Conservation (phyloP, 2,888 invertebrate species). For the Diarsia brunnea region DNA sequence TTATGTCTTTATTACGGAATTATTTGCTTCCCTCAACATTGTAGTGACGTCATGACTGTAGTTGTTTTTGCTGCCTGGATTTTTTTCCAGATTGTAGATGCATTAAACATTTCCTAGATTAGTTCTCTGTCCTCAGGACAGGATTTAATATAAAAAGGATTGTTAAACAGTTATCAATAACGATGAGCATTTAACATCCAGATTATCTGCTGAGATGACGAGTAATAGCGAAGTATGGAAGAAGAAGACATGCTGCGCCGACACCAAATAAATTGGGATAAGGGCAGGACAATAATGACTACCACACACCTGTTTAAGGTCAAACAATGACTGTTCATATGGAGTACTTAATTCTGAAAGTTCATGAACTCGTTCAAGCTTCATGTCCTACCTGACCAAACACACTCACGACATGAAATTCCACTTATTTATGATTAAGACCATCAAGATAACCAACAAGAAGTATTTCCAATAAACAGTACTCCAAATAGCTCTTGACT, state of each 20-base stretch:
- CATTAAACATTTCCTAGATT: background rate
- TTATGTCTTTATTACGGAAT: constrained; percentile 55
- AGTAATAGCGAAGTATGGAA: too few relatives aligned
- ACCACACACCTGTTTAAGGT: background rate
- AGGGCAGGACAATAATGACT: too few relatives aligned
- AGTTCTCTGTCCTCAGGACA: background rate
- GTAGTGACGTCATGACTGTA: background rate
- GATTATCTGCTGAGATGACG: too few relatives aligned
- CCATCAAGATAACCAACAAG: constrained; percentile 15
- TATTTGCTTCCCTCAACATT: constrained; percentile 6
- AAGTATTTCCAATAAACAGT: constrained; percentile 41
- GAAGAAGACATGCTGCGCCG: too few relatives aligned
- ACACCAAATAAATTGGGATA: too few relatives aligned
- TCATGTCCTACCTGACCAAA: background rate
- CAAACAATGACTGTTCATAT: background rate
- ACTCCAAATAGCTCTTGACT: constrained; percentile 11
- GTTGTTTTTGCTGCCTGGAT: background rate
- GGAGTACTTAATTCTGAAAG: background rate
- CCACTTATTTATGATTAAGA: background rate
- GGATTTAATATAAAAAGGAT: background rate
- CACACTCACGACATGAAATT: background rate
- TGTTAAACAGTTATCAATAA: background rate
- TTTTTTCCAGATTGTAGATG: background rate
- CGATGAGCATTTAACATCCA: background rate
- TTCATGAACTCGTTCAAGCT: background rate